Percentiles rank a stretch among this genome's conserved stretches.
Evolutionary conservation across 2,113 vertebrate genomes (phyloP).

Genomic region (Hippotragus niger): DNA sequence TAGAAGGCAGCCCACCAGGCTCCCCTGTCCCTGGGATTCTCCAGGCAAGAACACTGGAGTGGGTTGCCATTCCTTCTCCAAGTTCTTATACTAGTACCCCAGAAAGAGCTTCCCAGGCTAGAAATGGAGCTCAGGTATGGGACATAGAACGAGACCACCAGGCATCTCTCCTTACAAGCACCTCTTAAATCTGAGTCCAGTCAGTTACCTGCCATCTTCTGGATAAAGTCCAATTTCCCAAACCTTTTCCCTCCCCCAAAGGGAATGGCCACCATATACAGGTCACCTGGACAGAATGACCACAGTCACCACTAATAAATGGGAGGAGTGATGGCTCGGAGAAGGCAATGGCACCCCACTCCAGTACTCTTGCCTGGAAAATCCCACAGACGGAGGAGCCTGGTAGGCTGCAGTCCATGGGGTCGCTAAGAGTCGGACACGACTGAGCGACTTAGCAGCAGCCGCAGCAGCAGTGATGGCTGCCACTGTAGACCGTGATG

Average conservation of each 20-base stretch:
- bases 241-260: neutral
- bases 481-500: rapidly evolving
- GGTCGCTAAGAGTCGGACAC: rapidly evolving
- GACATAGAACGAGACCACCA: neutral
- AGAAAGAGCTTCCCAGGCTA: neutral
- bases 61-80: no score
- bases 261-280: neutral
- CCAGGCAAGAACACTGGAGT: no score
- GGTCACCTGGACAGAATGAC: neutral
- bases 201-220: neutral
- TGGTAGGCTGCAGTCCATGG: no score
- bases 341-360: no score
- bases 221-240: neutral
- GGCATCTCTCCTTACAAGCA: neutral
- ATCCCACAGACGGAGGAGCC: no score
- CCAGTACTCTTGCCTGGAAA: no score
- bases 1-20: no score
- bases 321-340: neutral
- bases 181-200: neutral
- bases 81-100: neutral
- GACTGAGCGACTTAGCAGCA: no score
- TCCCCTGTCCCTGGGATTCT: no score
- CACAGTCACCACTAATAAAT: neutral
- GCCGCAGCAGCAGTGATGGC: no score
- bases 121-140: neutral